Percentiles rank a stretch among this genome's conserved stretches.
These are phyloP conservation scores for Coreoperca whiteheadi DNA, from an alignment of 2,113 vertebrate genomes.

Conservation along the genomic window DNA sequence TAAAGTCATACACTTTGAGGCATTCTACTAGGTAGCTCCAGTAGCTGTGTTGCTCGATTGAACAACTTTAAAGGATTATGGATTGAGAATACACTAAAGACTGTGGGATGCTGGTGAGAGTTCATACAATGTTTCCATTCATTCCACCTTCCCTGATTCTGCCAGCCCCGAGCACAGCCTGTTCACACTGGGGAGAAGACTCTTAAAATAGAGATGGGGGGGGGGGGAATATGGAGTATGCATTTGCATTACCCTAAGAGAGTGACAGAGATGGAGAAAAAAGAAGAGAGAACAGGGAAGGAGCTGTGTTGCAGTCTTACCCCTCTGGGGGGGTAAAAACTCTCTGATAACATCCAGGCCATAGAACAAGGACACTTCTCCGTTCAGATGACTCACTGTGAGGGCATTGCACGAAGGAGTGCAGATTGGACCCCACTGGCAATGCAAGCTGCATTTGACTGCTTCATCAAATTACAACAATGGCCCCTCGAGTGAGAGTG, in stretches of 20 bases:
- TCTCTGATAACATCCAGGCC: slow-evolving; percentile 74
- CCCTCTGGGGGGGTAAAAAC: slow-evolving; percentile 62
- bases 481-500: neutral
- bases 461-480: slow-evolving; percentile 68
- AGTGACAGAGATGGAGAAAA: slow-evolving; percentile 70
- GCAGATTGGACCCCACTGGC: slow-evolving; percentile 56
- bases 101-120: slow-evolving; percentile 30
- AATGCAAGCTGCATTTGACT: slow-evolving; percentile 60
- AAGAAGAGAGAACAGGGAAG: slow-evolving; percentile 57
- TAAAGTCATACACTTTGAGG: slow-evolving; percentile 39
- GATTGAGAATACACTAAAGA: slow-evolving; percentile 49
- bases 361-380: slow-evolving; percentile 73
- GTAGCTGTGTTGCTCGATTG: slow-evolving; percentile 40
- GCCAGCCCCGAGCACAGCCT: slow-evolving; percentile 61
- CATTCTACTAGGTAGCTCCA: slow-evolving; percentile 32
- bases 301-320: slow-evolving; percentile 48
- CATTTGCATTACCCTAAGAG: slow-evolving; percentile 75
- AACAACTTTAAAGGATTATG: slow-evolving; percentile 59
- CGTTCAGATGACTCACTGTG: slow-evolving; percentile 67
- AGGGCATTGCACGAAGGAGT: slow-evolving; percentile 46
- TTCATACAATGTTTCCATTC: slow-evolving; percentile 63
- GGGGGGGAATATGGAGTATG: slow-evolving; percentile 41
- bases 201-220: slow-evolving; percentile 75
- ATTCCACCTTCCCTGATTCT: slow-evolving; percentile 67
- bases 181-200: slow-evolving; percentile 65